Conservation (phyloP, 2,888 invertebrate genomes). For the Megalurothrips usitatus region DNA sequence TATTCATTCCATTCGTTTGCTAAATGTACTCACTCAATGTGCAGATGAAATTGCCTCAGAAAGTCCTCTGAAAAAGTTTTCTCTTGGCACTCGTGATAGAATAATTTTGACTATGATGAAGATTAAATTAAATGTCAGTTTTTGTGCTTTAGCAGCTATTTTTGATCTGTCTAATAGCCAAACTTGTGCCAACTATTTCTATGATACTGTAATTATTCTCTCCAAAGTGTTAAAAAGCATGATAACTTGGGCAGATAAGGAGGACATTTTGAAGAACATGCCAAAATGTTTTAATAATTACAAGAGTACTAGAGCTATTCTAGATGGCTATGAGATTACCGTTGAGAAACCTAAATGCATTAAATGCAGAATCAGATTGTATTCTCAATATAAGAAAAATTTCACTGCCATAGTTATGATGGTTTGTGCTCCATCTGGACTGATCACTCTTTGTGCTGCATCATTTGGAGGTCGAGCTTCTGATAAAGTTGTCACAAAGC, state of each 20-base stretch:
- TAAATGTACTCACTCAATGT: background rate
- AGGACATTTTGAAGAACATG: background rate
- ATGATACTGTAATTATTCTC: background rate
- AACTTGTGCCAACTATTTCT: background rate
- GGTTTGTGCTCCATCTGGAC: slow-evolving; percentile 29
- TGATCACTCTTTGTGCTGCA: slow-evolving; percentile 28
- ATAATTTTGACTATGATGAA: background rate
- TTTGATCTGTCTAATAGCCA: background rate
- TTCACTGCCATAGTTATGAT: slow-evolving; percentile 31
- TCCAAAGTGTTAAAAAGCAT: background rate
- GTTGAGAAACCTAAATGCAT: slow-evolving; percentile 29
- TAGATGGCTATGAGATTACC: slow-evolving; percentile 29
- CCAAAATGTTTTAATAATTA: background rate
- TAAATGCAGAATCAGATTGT: slow-evolving; percentile 20
- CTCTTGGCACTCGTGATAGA: background rate
- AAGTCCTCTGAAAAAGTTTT: background rate
- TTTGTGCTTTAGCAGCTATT: background rate
- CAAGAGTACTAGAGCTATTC: slow-evolving; percentile 21
- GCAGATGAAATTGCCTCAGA: background rate
- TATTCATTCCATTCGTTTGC: background rate
- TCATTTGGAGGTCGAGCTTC: slow-evolving; percentile 27
- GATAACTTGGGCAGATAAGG: background rate
- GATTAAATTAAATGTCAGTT: background rate
- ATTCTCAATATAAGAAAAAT: slow-evolving; percentile 29
- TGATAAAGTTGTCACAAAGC: slow-evolving; percentile 29